These are phyloP conservation scores for Leucopsar rothschildi DNA, from an alignment of 2,113 vertebrate genomes.

Conservation along the genomic window DNA sequence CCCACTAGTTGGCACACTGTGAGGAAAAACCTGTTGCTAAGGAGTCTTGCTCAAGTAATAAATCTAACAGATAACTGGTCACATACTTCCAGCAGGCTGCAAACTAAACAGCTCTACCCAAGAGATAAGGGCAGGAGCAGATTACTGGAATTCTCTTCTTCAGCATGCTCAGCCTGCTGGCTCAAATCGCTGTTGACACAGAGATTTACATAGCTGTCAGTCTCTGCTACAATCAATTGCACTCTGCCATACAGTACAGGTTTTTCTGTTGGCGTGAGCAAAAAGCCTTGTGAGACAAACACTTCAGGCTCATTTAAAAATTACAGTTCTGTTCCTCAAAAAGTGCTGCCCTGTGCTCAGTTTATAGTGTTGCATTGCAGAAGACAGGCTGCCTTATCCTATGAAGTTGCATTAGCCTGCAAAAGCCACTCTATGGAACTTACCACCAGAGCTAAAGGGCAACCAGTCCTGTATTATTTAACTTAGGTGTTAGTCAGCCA, in stretches of 20 bases:
- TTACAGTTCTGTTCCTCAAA: neutral
- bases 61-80: conserved; percentile 3
- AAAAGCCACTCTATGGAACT: neutral
- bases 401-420: neutral
- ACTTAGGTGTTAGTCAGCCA: neutral
- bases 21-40: neutral
- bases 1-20: neutral
- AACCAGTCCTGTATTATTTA: neutral
- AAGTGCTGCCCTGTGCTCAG: neutral
- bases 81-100: conserved; percentile 36
- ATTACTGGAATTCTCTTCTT: conserved; percentile 40
- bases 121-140: conserved; percentile 40
- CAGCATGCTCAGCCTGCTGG: neutral
- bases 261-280: neutral
- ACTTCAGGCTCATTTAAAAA: neutral
- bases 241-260: neutral
- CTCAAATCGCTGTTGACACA: neutral
- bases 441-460: neutral
- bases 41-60: neutral
- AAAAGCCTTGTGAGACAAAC: neutral
- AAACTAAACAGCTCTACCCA: conserved; percentile 31
- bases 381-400: neutral
- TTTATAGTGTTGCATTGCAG: neutral
- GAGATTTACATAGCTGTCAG: conserved; percentile 35
- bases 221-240: neutral